phyloP scores from a whole-genome alignment of 2,888 invertebrate species.

The Drosophila acutilabella region DNA sequence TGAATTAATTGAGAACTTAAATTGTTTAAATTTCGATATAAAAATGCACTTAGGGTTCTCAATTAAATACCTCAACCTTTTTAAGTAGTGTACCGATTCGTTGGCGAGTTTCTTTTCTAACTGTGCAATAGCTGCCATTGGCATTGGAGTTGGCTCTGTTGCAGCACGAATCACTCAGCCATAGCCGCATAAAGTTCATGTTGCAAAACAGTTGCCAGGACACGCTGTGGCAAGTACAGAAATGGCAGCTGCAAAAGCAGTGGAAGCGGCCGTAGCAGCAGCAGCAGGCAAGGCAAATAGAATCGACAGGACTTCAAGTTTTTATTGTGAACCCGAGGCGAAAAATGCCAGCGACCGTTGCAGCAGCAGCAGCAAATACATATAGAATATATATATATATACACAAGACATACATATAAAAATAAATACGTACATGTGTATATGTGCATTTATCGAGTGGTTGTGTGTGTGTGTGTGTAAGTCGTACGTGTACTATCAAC shows the following conservation, averaged over 20 bases:
- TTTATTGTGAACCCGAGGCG: conserved; percentile 72
- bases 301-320: conserved; percentile 77
- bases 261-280: background rate
- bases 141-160: conserved; percentile 42
- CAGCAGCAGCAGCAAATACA: conserved; percentile 15
- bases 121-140: conserved; percentile 21
- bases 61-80: background rate
- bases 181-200: conserved; percentile 75
- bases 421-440: conserved; percentile 14
- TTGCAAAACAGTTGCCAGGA: conserved; percentile 66
- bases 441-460: conserved; percentile 3
- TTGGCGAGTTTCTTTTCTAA: background rate
- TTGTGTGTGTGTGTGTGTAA: conserved; percentile 37
- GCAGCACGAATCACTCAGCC: conserved; percentile 73
- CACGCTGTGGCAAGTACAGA: conserved; percentile 23
- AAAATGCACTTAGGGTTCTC: too few relatives aligned
- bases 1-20: too few relatives aligned
- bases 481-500: conserved; percentile 72
- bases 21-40: too few relatives aligned
- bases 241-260: conserved; percentile 10
- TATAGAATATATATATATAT: conserved; percentile 11
- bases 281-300: conserved; percentile 56
- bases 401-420: conserved; percentile 10
- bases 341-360: conserved; percentile 40
- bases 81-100: background rate